Evolutionary conservation across 2,888 invertebrate species (phyloP), one percentile per base, ranked within the genome.

Genomic region (Alentia gelatinosa): DNA sequence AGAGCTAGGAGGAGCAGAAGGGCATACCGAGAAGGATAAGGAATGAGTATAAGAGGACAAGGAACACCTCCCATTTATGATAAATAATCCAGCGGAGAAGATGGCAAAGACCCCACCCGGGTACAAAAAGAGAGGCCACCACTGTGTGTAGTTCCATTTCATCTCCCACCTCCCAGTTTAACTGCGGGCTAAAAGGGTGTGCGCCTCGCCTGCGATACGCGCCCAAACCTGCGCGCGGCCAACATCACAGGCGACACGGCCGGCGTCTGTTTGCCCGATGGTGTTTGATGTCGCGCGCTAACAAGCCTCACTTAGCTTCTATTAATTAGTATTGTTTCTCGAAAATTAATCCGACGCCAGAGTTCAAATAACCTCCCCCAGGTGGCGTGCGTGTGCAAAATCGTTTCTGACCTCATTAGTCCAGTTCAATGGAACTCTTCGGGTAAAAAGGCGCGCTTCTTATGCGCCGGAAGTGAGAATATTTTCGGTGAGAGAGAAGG

Each of bases 361-460:
- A 33, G 68, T 68, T 68, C 68, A 68, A 68, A 68, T 68, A 68
- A 68, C 30, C n/a, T 12, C 26, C 68, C 12, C 26, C 68, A 68
- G 68, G 68, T 68, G 68, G 68, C 68, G 68, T n/a, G 30, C 68
- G 30, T 30, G 68, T 26, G 26, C 33, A 68, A 68, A 68, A 68
- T 68, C 68, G 68, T 68, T 68, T 30, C 68, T 68, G 68, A 68
- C 68, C 68, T 68, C 68, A 68, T 68, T 68, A 68, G 68, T 68
- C 26, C 12, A 68, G 68, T 68, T 68, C 33, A 68, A 68, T 68
- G 68, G 30, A 68, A 68, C 68, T 68, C 68, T 68, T 30, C 68
- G 23, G 68, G 23, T 26, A 68, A 68, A 68, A 68, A 68, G 68
- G 68, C 26, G 68, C 5, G 12, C 26, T 63, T 68, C 68, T 68